These are phyloP conservation scores for Microctonus aethiopoides DNA, from an alignment of 2,888 invertebrate species.

Conservation along the genomic window DNA sequence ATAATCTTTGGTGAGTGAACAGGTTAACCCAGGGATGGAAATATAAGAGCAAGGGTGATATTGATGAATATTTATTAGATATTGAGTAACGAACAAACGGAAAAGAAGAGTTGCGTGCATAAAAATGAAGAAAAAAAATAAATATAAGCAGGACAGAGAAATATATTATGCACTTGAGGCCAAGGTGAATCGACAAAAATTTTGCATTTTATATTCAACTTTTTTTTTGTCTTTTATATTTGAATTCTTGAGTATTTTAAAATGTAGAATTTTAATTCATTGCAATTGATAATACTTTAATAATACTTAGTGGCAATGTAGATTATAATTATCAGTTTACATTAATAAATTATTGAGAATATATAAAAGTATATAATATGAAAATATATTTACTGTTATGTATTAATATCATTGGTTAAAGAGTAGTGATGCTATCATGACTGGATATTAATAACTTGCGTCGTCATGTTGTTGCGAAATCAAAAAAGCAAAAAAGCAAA, in stretches of 20 bases:
- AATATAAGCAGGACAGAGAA: background rate
- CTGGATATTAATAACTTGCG: background rate
- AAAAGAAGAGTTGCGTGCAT: too few species aligned
- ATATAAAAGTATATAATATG: background rate
- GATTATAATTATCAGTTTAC: too few species aligned
- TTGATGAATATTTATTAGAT: slow-evolving; percentile 24
- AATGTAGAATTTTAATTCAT: background rate
- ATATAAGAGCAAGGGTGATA: slow-evolving; percentile 9
- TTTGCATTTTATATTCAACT: background rate
- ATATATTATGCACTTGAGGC: slow-evolving; percentile 22
- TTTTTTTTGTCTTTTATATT: background rate
- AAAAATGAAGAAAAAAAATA: background rate
- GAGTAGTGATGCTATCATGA: background rate
- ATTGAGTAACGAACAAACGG: background rate
- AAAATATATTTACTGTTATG: background rate
- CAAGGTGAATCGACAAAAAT: slow-evolving; percentile 25
- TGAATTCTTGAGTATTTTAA: background rate
- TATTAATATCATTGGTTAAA: background rate
- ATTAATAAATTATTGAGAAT: background rate
- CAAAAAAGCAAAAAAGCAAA: too few species aligned
- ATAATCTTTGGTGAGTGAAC: slow-evolving; percentile 25
- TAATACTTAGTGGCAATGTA: too few species aligned
- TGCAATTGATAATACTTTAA: background rate
- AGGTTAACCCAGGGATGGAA: background rate
- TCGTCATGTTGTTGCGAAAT: slow-evolving; percentile 19